These are phyloP conservation scores for Liparis tanakae DNA, from an alignment of 2,797 vertebrate genomes.

Conservation along the genomic window DNA sequence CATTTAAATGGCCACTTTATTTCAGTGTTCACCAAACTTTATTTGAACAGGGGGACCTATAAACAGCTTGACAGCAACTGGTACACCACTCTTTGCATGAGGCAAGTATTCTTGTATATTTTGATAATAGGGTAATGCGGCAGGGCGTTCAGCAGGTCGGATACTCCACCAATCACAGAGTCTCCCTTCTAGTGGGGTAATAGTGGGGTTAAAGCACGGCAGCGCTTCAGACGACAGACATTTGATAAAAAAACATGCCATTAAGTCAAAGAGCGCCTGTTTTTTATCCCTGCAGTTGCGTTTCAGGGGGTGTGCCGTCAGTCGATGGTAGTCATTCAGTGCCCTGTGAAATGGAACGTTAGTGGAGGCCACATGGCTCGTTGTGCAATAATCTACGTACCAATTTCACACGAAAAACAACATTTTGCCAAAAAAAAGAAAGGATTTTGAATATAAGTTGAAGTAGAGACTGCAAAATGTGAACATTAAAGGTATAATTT, in stretches of 20 bases:
- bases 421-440: constrained; percentile 10
- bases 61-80: constrained; percentile 36
- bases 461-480: neutral
- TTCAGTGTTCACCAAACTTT: constrained; percentile 18
- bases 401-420: constrained; percentile 14
- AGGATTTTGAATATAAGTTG: neutral
- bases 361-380: constrained; percentile 12
- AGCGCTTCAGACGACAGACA: constrained; percentile 61
- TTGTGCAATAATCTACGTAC: neutral
- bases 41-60: constrained; percentile 34
- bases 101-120: constrained; percentile 59
- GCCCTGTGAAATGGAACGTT: constrained; percentile 18
- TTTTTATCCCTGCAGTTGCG: constrained; percentile 31
- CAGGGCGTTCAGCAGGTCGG: constrained; percentile 31
- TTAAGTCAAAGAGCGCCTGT: constrained; percentile 56
- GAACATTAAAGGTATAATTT: neutral
- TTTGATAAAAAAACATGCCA: constrained; percentile 61
- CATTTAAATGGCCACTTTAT: constrained; percentile 29
- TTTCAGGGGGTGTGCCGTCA: constrained; percentile 24
- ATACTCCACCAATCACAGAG: constrained; percentile 59
- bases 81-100: constrained; percentile 34
- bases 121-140: constrained; percentile 53
- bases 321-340: constrained; percentile 30
- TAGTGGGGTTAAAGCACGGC: constrained; percentile 52
- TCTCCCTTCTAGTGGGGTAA: constrained; percentile 57